Evolutionary conservation across 2,888 invertebrate species (phyloP).

Genomic region (Actias luna): DNA sequence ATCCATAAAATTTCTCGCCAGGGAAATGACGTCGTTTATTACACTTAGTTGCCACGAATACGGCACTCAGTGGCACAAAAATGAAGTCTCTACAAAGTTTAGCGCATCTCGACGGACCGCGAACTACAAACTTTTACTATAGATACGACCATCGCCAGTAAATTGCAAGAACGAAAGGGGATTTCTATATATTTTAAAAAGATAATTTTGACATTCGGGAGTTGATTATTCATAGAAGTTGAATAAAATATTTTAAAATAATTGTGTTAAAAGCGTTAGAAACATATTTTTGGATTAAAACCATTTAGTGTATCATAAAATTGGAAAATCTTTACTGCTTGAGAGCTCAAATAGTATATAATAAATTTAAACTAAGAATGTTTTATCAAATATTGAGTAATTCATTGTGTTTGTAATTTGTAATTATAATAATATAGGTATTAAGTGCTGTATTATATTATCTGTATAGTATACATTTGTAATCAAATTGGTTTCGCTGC

Average conservation of each 20-base stretch:
- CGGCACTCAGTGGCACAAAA: conserved; percentile 41
- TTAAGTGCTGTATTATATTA: not conserved
- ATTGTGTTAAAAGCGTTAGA: not conserved
- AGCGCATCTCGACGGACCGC: conserved; percentile 30
- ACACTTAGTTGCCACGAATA: conserved; percentile 44
- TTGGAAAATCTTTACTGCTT: no score
- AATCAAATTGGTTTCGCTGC: conserved; percentile 5
- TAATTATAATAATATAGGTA: not conserved
- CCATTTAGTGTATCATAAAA: not conserved
- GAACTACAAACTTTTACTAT: conserved; percentile 23
- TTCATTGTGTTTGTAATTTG: not conserved
- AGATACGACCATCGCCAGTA: conserved; percentile 19
- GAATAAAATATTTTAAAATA: not conserved
- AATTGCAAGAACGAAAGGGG: not conserved
- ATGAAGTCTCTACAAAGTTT: conserved; percentile 47
- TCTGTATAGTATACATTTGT: not conserved
- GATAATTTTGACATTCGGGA: not conserved
- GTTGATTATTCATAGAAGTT: not conserved
- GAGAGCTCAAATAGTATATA: no score
- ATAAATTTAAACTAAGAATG: not conserved
- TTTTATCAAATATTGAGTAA: not conserved
- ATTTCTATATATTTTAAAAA: not conserved
- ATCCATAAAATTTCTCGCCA: conserved; percentile 35
- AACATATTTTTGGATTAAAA: not conserved
- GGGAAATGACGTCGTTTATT: conserved; percentile 44